phyloP scores from a whole-genome alignment of 2,888 invertebrate genomes.

The Acanthoscelides obtectus region DNA sequence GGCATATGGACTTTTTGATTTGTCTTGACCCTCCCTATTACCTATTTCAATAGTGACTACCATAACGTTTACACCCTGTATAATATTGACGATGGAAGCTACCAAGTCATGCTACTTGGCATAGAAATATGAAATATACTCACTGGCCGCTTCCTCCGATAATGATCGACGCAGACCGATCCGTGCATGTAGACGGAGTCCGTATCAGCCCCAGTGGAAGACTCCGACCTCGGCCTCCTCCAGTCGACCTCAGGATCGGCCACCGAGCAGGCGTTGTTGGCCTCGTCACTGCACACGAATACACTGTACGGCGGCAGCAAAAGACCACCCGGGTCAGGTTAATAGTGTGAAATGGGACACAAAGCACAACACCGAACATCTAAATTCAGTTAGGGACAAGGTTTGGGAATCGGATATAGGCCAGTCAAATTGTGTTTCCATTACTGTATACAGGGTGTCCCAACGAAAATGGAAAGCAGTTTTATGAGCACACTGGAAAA shows the following conservation, averaged over 20 bases:
- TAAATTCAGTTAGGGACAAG: not conserved
- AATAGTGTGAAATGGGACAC: not conserved
- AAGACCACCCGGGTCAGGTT: not conserved
- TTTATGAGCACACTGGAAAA: too few relatives aligned
- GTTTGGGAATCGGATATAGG: not conserved
- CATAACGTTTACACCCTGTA: too few relatives aligned
- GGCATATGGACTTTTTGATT: too few relatives aligned
- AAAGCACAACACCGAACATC: not conserved
- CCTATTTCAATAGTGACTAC: too few relatives aligned
- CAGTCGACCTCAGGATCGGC: constrained; percentile 63
- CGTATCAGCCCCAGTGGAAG: constrained; percentile 65
- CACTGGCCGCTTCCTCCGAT: constrained; percentile 47
- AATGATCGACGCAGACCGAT: constrained; percentile 41
- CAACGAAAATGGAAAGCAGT: too few relatives aligned
- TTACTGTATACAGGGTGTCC: too few relatives aligned
- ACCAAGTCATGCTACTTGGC: too few relatives aligned
- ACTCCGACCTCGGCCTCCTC: constrained; percentile 73
- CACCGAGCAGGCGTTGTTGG: constrained; percentile 56
- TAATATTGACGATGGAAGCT: too few relatives aligned
- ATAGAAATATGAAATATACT: too few relatives aligned
- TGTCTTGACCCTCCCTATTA: too few relatives aligned
- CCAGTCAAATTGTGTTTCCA: too few relatives aligned
- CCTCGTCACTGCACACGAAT: constrained; percentile 70
- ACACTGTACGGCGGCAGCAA: constrained; percentile 30
- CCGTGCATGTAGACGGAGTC: constrained; percentile 60